phyloP scores from a whole-genome alignment of 2,888 invertebrate genomes.

The Yponomeuta plumbellus region DNA sequence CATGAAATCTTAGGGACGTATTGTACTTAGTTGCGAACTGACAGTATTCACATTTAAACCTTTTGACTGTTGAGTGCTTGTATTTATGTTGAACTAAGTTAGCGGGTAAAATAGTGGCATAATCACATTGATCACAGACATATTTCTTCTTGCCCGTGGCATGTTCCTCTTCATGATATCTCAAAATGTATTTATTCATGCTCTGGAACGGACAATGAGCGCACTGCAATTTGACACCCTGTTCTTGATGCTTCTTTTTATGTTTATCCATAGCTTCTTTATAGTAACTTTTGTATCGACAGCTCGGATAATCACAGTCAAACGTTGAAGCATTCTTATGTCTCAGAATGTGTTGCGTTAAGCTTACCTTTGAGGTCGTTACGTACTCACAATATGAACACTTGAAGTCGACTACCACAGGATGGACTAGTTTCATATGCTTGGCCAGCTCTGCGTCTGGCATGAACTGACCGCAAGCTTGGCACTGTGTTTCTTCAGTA shows the following conservation, averaged over 20 bases:
- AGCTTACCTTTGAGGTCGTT: slow-evolving; percentile 46
- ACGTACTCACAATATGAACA: slow-evolving; percentile 61
- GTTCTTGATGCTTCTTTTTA: slow-evolving; percentile 48
- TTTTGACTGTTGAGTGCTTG: slow-evolving; percentile 62
- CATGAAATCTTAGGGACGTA: slow-evolving; percentile 64
- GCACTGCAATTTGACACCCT: slow-evolving; percentile 60
- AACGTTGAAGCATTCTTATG: slow-evolving; percentile 59
- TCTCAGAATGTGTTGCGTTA: slow-evolving; percentile 60
- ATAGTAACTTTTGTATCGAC: slow-evolving; percentile 59
- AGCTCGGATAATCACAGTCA: slow-evolving; percentile 49
- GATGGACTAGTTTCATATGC: slow-evolving; percentile 51
- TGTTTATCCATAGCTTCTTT: slow-evolving; percentile 62
- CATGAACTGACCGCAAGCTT: slow-evolving; percentile 55
- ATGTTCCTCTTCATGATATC: slow-evolving; percentile 65
- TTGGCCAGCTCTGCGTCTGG: slow-evolving; percentile 46
- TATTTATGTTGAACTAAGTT: slow-evolving; percentile 67
- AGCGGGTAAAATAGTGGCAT: slow-evolving; percentile 61
- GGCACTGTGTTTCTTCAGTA: slow-evolving; percentile 52
- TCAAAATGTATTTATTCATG: slow-evolving; percentile 65
- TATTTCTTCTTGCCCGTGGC: slow-evolving; percentile 59
- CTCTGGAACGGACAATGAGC: slow-evolving; percentile 60
- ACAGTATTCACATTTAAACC: slow-evolving; percentile 68
- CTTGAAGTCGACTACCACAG: slow-evolving; percentile 35
- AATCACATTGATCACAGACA: slow-evolving; percentile 60
- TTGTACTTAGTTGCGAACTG: slow-evolving; percentile 68